These are phyloP conservation scores for Phaenicophaeus curvirostris DNA, from an alignment of 2,797 vertebrate genomes.

Conservation along the genomic window DNA sequence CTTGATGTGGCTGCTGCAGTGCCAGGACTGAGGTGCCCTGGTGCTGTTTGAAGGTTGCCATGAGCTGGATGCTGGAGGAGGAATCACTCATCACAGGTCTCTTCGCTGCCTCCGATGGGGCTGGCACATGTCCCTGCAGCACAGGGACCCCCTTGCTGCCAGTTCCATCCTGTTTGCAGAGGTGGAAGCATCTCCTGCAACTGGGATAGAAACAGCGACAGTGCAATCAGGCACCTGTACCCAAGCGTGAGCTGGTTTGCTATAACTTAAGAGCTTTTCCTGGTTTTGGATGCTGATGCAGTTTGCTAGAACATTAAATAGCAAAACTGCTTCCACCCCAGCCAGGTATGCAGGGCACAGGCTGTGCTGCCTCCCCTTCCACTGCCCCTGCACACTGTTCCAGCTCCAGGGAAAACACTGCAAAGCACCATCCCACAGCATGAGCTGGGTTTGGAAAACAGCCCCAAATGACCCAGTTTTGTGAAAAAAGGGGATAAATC, in stretches of 20 bases:
- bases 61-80: not conserved
- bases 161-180: not conserved
- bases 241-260: not conserved
- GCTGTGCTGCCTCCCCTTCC: not conserved
- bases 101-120: not conserved
- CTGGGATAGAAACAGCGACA: not conserved
- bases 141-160: not conserved
- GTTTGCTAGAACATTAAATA: not conserved
- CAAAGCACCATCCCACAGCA: not conserved
- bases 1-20: not conserved
- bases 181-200: not conserved
- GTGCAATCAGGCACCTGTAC: accelerated
- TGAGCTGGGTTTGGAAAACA: not conserved
- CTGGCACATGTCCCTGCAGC: not conserved
- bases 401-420: not conserved
- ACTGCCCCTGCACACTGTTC: not conserved
- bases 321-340: not conserved
- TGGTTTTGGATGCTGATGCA: not conserved
- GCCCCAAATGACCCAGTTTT: not conserved
- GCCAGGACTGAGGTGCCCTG: not conserved
- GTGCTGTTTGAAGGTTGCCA: accelerated
- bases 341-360: not conserved
- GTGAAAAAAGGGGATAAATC: not conserved
- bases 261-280: not conserved
- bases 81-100: not conserved